Evolutionary conservation across 1,140 invertebrate genomes (phyloP).

Genomic region (Macrosteles quadrilineatus): DNA sequence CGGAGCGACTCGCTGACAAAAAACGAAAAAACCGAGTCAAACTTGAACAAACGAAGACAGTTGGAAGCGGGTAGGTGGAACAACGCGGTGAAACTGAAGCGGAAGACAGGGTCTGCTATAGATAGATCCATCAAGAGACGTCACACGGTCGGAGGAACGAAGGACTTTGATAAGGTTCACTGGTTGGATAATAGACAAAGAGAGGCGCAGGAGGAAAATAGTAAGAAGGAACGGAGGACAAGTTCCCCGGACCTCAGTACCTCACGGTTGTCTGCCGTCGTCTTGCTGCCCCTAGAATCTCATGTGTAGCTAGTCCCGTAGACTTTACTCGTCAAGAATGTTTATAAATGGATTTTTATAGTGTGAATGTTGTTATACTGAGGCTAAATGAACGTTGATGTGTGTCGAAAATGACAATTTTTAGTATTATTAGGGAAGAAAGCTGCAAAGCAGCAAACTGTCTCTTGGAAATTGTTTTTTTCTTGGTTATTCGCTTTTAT

Average conservation of each 20-base stretch:
- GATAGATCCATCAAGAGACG: conserved; percentile 79
- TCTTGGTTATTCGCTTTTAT: too few relatives aligned
- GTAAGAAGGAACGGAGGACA: conserved; percentile 56
- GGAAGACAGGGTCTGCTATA: conserved; percentile 69
- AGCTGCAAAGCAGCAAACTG: neutral
- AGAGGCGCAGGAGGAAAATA: conserved; percentile 55
- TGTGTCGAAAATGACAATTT: neutral
- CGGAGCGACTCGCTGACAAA: conserved; percentile 71
- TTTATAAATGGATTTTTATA: neutral
- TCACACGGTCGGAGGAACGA: conserved; percentile 90
- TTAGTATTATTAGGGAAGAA: neutral
- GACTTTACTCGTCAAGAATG: neutral
- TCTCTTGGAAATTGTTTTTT: neutral
- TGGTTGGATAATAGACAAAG: conserved; percentile 60
- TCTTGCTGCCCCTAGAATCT: conserved; percentile 49
- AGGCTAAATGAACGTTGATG: neutral
- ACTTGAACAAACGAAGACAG: conserved; percentile 71
- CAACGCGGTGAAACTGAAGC: conserved; percentile 62
- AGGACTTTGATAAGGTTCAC: conserved; percentile 74
- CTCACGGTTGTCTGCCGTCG: conserved; percentile 51
- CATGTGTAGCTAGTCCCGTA: conserved; percentile 36
- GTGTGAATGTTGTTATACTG: neutral
- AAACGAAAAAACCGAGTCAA: conserved; percentile 79
- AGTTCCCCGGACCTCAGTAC: conserved; percentile 64
- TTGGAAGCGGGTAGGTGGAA: conserved; percentile 47